These are phyloP conservation scores for Drosophila santomea DNA, from an alignment of 1,140 invertebrate genomes.

Conservation along the genomic window DNA sequence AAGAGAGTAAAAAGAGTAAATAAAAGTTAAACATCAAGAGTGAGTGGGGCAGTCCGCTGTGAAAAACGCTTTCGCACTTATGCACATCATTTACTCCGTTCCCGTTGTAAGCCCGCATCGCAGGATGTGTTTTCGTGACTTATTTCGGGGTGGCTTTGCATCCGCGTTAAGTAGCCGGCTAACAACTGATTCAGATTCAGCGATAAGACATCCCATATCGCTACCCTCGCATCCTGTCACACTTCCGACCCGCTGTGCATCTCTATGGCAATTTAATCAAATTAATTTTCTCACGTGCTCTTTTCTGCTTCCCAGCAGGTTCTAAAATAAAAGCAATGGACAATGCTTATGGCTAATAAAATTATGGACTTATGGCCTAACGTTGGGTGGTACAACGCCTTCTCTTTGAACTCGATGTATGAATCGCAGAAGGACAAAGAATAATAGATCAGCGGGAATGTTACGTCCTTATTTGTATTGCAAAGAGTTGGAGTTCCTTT, in stretches of 20 bases:
- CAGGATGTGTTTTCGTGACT: constrained; percentile 4
- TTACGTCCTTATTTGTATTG: neutral
- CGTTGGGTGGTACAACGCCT: constrained; percentile 25
- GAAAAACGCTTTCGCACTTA: constrained; percentile 74
- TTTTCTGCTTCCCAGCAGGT: constrained; percentile 54
- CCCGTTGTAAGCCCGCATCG: constrained; percentile 57
- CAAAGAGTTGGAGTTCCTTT: neutral
- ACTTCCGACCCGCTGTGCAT: constrained; percentile 59
- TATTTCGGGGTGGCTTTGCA: constrained; percentile 28
- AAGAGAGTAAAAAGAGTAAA: neutral
- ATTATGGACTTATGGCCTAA: constrained; percentile 21
- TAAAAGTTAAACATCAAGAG: neutral
- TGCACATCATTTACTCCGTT: constrained; percentile 75
- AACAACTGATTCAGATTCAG: constrained; percentile 46
- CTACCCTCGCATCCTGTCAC: constrained; percentile 9
- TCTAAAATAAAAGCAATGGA: neutral
- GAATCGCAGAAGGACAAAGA: neutral
- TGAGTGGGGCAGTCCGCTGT: constrained; percentile 9
- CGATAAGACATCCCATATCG: constrained; percentile 56
- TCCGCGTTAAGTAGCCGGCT: constrained; percentile 61
- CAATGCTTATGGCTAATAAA: constrained; percentile 34
- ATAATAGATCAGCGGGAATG: constrained; percentile 5
- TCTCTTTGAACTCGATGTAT: neutral
- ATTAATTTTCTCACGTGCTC: constrained; percentile 82
- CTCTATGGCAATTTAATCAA: constrained; percentile 82